These are phyloP conservation scores for Geotrupes spiniger DNA, from an alignment of 2,888 invertebrate genomes.

Conservation along the genomic window DNA sequence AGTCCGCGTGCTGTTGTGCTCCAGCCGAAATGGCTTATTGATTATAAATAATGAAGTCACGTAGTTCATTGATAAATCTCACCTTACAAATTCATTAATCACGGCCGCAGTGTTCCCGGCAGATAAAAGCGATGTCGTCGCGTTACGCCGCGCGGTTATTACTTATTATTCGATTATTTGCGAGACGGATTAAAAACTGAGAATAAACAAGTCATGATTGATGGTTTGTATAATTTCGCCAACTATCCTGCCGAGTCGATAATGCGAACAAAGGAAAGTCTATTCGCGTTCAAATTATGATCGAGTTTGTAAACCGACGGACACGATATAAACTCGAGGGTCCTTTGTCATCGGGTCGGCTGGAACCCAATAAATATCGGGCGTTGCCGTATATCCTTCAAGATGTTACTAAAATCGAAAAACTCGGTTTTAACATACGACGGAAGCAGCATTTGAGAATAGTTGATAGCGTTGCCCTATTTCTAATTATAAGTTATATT, in stretches of 20 bases:
- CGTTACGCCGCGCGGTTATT: slow-evolving; percentile 22
- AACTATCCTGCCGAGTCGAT: slow-evolving; percentile 29
- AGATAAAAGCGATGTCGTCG: slow-evolving; percentile 31
- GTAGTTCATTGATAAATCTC: slow-evolving; percentile 25
- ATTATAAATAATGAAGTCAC: slow-evolving; percentile 31
- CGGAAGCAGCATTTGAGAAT: too few species aligned
- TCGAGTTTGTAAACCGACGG: slow-evolving; percentile 40
- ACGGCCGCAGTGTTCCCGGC: slow-evolving; percentile 22
- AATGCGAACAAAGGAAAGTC: slow-evolving; percentile 38
- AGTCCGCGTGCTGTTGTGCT: slow-evolving; percentile 3
- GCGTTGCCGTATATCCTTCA: slow-evolving; percentile 34
- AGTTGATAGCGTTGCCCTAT: too few species aligned
- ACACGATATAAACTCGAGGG: slow-evolving; percentile 38
- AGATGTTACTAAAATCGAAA: slow-evolving; percentile 32
- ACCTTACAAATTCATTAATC: slow-evolving; percentile 29
- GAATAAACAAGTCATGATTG: slow-evolving; percentile 32
- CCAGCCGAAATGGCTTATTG: slow-evolving; percentile 27
- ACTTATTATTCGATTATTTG: slow-evolving; percentile 31
- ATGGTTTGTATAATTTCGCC: slow-evolving; percentile 27
- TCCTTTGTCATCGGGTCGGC: slow-evolving; percentile 38
- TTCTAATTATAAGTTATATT: too few species aligned
- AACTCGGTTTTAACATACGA: too few species aligned
- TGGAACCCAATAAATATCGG: slow-evolving; percentile 39
- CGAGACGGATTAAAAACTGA: slow-evolving; percentile 28
- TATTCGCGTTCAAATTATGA: slow-evolving; percentile 38